phyloP scores from a whole-genome alignment of 92 coral and sea anemone species.

The Heliopora coerulea region DNA sequence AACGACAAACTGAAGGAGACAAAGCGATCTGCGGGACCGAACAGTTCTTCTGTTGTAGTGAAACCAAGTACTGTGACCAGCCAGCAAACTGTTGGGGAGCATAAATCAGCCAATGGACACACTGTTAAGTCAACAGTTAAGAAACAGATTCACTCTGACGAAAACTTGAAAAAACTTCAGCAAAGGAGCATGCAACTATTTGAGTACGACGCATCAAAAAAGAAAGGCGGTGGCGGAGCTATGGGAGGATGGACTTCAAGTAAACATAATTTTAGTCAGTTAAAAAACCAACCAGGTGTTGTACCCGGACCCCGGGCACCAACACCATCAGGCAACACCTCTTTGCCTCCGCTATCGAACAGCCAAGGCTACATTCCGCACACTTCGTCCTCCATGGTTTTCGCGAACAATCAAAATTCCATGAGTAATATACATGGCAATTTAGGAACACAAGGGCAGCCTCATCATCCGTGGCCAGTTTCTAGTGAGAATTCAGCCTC shows the following conservation, averaged over 20 bases:
- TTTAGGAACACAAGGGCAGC: conserved; percentile 36
- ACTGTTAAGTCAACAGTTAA: conserved; percentile 52
- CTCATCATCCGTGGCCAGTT: conserved; percentile 42
- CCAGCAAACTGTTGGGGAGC: conserved; percentile 39
- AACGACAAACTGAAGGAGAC: conserved; percentile 13
- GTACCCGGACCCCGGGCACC: conserved; percentile 37
- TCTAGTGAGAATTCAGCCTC: neutral
- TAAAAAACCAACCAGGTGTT: conserved; percentile 23
- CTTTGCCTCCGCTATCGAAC: conserved; percentile 13
- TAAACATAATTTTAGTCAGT: conserved; percentile 23
- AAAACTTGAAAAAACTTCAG: conserved; percentile 33
- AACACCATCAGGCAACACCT: neutral
- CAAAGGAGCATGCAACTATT: conserved; percentile 42
- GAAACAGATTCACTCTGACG: conserved; percentile 39
- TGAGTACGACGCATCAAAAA: conserved; percentile 26
- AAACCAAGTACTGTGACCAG: neutral
- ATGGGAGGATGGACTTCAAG: conserved; percentile 12
- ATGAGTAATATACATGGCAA: conserved; percentile 40
- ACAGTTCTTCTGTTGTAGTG: neutral
- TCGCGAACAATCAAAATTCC: conserved; percentile 8
- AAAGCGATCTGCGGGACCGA: neutral
- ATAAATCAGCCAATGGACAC: conserved; percentile 46
- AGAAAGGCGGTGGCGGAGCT: conserved; percentile 10
- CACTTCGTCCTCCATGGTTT: conserved; percentile 15
- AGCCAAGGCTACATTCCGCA: conserved; percentile 15